phyloP scores from a whole-genome alignment of 1,140 invertebrate genomes.

The Orchesella cincta region DNA sequence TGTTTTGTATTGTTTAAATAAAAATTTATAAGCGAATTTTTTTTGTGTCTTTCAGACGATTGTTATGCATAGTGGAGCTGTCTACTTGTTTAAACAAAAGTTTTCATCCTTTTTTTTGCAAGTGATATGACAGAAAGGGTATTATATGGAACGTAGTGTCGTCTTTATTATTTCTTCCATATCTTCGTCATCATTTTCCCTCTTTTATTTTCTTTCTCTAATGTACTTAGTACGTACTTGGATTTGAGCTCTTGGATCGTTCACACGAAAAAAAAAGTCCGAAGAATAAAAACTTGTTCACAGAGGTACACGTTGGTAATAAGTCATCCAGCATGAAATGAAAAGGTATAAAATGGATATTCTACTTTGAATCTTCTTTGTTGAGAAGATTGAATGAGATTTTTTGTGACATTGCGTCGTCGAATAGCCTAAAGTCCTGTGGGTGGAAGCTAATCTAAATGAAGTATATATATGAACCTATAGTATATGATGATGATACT shows the following conservation, averaged over 20 bases:
- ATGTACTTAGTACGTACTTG: not conserved
- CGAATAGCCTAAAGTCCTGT: not conserved
- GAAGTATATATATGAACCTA: not conserved
- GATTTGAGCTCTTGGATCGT: not conserved
- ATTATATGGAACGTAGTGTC: not conserved
- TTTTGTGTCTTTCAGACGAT: not conserved
- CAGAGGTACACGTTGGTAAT: not conserved
- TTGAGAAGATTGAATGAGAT: not conserved
- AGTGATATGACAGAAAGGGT: not conserved
- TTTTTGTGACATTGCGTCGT: not conserved
- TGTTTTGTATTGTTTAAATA: not conserved
- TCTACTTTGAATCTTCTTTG: not conserved
- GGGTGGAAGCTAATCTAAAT: not conserved
- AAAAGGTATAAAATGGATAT: not conserved
- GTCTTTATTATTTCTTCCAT: not conserved
- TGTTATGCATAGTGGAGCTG: not conserved
- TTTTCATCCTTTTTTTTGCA: not conserved
- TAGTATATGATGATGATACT: not conserved
- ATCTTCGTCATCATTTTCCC: not conserved
- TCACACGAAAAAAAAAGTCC: too few species aligned
- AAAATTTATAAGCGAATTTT: not conserved
- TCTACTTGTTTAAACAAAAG: not conserved
- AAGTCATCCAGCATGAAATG: not conserved
- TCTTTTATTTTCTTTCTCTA: not conserved
- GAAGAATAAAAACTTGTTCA: too few species aligned